Conservation (phyloP, 2,113 vertebrate species). For the Myanophis thanlyinensis region DNA sequence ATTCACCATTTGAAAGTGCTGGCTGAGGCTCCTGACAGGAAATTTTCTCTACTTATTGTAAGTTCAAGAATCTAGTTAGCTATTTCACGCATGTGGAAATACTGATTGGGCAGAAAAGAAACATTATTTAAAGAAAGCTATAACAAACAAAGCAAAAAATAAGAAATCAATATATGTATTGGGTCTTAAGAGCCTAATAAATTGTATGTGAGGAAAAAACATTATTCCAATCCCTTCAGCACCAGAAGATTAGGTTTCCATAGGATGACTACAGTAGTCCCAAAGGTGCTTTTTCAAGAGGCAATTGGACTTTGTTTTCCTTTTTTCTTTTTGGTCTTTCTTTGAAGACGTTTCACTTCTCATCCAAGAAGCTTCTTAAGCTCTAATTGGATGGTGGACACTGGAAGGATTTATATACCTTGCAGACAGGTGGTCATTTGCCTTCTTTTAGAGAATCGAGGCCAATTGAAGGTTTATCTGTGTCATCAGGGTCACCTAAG, state of each 20-base stretch:
- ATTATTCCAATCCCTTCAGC: neutral
- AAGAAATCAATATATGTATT: neutral
- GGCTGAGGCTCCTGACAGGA: neutral
- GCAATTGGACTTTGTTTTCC: too few species aligned
- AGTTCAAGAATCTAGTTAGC: slow-evolving; percentile 9
- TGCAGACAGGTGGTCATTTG: too few species aligned
- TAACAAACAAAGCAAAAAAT: neutral
- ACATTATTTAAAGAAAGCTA: neutral
- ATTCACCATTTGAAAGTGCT: neutral
- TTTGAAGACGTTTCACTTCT: too few species aligned
- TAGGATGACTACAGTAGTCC: neutral
- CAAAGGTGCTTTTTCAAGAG: too few species aligned
- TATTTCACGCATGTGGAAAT: neutral
- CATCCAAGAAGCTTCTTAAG: too few species aligned
- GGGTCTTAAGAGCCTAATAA: neutral
- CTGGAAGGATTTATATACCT: too few species aligned
- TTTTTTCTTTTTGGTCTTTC: too few species aligned
- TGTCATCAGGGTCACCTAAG: too few species aligned
- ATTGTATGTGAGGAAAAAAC: neutral
- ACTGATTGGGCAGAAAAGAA: neutral
- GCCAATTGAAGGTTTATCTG: too few species aligned
- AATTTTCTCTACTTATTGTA: neutral
- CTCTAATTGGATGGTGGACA: too few species aligned
- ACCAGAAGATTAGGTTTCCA: neutral
- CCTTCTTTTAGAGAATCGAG: too few species aligned